Percentiles rank a stretch among this genome's conserved stretches.
Evolutionary conservation across 2,888 invertebrate species (phyloP).

Genomic region (Ypsolopha scabrella): DNA sequence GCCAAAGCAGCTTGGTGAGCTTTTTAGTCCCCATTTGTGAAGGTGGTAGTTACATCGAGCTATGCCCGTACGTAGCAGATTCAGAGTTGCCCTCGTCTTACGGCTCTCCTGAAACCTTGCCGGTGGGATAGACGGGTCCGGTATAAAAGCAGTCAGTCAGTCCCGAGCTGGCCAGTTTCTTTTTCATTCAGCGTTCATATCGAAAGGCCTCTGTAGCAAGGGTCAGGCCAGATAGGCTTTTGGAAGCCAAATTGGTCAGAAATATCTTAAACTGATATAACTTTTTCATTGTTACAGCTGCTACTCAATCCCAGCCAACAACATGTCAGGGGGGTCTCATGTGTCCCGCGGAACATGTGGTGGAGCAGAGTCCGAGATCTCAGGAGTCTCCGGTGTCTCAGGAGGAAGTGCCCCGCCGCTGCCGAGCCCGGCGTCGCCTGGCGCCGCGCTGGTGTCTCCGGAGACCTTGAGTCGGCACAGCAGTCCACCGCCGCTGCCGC

Average conservation of each 20-base stretch:
- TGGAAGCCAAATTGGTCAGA: not conserved
- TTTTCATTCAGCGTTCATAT: too few species aligned
- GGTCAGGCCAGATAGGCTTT: too few species aligned
- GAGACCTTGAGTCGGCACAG: conserved; percentile 78
- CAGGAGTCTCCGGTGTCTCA: conserved; percentile 40
- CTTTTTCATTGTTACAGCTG: conserved; percentile 48
- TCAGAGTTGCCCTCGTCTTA: too few species aligned
- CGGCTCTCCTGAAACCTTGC: too few species aligned
- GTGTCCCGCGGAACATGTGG: conserved; percentile 66
- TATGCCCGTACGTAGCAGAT: too few species aligned
- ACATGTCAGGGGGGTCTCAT: conserved; percentile 73
- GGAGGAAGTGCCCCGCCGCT: conserved; percentile 70
- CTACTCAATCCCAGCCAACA: conserved; percentile 74
- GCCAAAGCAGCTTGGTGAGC: too few species aligned
- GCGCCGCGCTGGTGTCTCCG: conserved; percentile 80
- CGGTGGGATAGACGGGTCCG: too few species aligned
- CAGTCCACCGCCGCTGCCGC: conserved; percentile 61
- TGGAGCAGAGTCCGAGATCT: conserved; percentile 53
- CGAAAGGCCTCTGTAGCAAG: too few species aligned
- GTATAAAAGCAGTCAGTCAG: too few species aligned
- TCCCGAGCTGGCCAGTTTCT: too few species aligned
- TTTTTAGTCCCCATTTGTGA: too few species aligned
- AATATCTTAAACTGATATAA: not conserved
- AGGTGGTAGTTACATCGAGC: too few species aligned
- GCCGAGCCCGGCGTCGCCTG: conserved; percentile 81